phyloP scores from a whole-genome alignment of 2,888 invertebrate genomes.

The Athetis lepigone region DNA sequence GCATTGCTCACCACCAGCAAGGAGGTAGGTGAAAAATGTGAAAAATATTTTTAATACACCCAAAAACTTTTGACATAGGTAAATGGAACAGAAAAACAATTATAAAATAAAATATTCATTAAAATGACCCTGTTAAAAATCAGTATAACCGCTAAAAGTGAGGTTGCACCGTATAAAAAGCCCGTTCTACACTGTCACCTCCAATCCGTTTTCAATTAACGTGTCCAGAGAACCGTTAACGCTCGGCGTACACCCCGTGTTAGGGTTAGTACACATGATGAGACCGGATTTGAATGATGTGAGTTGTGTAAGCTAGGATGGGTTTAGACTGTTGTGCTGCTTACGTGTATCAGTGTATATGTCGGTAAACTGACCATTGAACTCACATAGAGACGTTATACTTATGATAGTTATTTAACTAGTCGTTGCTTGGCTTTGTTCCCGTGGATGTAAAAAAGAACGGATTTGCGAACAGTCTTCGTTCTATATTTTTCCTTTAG shows the following conservation, averaged over 20 bases:
- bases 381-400: too few relatives aligned
- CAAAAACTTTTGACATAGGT: neutral
- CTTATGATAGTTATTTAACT: too few relatives aligned
- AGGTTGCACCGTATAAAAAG: slow-evolving; percentile 70
- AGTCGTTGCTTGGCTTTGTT: too few relatives aligned
- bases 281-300: slow-evolving; percentile 49
- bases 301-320: slow-evolving; percentile 43
- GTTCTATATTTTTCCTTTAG: too few relatives aligned
- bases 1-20: too few relatives aligned
- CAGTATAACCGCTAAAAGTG: slow-evolving; percentile 41
- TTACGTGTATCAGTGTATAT: too few relatives aligned
- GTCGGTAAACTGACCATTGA: too few relatives aligned
- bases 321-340: slow-evolving; percentile 29
- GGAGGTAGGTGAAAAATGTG: too few relatives aligned
- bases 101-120: neutral
- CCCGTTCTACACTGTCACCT: slow-evolving; percentile 89
- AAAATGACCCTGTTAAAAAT: slow-evolving; percentile 20
- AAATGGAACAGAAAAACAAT: neutral
- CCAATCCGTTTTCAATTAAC: slow-evolving; percentile 90
- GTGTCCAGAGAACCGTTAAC: slow-evolving; percentile 88
- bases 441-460: too few relatives aligned
- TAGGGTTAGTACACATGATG: slow-evolving; percentile 72
- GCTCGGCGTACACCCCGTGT: slow-evolving; percentile 69
- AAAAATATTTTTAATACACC: too few relatives aligned
- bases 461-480: too few relatives aligned